A percentile compares a stretch with the other conserved stretches of the same genome.
Evolutionary conservation across 2,113 vertebrate species (phyloP).

Genomic region (Thunnus thynnus): DNA sequence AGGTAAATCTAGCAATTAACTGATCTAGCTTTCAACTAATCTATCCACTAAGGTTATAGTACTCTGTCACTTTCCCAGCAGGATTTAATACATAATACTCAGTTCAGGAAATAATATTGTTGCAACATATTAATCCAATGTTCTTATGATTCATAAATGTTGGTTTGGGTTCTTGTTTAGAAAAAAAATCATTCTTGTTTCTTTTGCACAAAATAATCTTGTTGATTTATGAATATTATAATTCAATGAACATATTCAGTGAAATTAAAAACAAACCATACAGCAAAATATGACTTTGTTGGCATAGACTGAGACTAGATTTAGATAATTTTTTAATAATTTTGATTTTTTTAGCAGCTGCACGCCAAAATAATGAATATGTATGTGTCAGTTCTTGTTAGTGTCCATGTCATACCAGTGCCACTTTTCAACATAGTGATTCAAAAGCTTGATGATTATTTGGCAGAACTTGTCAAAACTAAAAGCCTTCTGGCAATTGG

Average conservation of each 20-base stretch:
- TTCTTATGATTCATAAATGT: constrained; percentile 12
- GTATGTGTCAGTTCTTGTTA: constrained; percentile 39
- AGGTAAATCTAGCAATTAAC: constrained; percentile 8
- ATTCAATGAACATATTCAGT: constrained; percentile 2
- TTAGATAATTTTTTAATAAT: background rate
- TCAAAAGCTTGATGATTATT: constrained; percentile 38
- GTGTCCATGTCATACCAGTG: constrained; percentile 5
- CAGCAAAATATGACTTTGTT: background rate
- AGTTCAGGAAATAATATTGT: constrained; percentile 10
- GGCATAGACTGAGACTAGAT: background rate
- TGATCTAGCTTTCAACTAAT: background rate
- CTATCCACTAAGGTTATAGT: background rate
- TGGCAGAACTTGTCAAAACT: constrained; percentile 31
- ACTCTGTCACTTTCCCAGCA: constrained; percentile 5
- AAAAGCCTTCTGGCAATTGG: constrained; percentile 32
- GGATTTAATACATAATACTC: background rate
- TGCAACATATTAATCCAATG: constrained; percentile 14
- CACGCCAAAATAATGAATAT: constrained; percentile 39
- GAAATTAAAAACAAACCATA: constrained; percentile 28
- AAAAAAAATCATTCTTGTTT: background rate
- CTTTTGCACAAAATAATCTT: background rate
- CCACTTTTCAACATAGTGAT: constrained; percentile 44
- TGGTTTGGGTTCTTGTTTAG: constrained; percentile 8
- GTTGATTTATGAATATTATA: constrained; percentile 7
- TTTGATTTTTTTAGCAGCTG: background rate